Evolutionary conservation across 2,797 vertebrate genomes (phyloP).

Genomic region (Peromyscus attwateri): DNA sequence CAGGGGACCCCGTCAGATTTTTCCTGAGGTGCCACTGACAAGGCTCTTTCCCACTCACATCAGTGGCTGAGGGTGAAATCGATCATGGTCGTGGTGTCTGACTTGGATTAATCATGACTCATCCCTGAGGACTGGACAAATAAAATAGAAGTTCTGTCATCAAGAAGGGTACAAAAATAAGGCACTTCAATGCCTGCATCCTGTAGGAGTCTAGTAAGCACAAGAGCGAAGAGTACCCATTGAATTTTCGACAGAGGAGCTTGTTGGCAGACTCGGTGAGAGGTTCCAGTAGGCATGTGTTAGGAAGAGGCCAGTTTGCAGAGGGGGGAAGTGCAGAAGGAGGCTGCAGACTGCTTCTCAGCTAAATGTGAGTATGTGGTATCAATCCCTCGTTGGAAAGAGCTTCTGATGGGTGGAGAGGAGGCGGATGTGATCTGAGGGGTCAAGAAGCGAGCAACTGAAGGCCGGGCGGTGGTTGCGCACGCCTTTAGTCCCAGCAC

Average conservation of each 20-base stretch:
- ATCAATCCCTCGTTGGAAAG: neutral
- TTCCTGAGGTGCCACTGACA: neutral
- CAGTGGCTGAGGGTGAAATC: neutral
- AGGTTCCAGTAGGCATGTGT: neutral
- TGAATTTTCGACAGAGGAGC: neutral
- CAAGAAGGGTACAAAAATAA: neutral
- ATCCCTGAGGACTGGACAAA: neutral
- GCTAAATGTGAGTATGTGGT: neutral
- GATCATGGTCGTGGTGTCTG: neutral
- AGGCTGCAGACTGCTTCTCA: neutral
- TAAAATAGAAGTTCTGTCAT: neutral
- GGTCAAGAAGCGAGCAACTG: slow-evolving; percentile 3
- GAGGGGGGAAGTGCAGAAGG: neutral
- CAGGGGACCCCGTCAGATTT: neutral
- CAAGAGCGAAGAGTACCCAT: neutral
- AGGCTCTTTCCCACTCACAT: neutral
- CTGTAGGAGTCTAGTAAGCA: neutral
- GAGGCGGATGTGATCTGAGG: neutral
- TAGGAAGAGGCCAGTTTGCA: neutral
- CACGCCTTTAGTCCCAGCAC: too few species aligned
- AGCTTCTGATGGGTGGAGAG: neutral
- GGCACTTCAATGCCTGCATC: neutral
- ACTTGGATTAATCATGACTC: neutral
- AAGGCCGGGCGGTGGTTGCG: too few species aligned
- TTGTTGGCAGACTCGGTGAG: neutral